Evolutionary conservation across 2,797 vertebrate species (phyloP), one percentile per base, ranked within the genome.

Genomic region (Oryzias dopingdopingensis): DNA sequence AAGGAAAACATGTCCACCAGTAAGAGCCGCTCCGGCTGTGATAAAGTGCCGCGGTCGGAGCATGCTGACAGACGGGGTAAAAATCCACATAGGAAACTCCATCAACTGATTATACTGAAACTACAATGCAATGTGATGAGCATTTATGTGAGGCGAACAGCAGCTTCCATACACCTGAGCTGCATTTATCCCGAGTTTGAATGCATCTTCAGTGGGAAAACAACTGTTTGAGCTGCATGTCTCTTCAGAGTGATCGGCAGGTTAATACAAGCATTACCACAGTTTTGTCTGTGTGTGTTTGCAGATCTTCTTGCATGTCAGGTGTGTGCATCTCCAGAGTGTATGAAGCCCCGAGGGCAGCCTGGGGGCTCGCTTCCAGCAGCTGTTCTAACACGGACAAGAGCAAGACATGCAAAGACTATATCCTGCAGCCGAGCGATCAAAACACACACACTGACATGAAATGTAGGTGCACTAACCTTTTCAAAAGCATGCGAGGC

Each of bases 81-180:
- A 90, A 88, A 89, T 90, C 86, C 65, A 60, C 56, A 80, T 78
- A 88, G 90, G 88, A 88, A 92, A 90, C 83, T 86, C 90, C 90
- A 91, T 88, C 90, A 90, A 89, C 87, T 94, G 93, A 95, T 95
- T 94, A 94, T 87, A 88, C 86, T 76, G 76, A 89, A 90, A 86
- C 81, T 89, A 90, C 90, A 83, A 91, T 92, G 89, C 90, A 83
- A 92, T 81, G 90, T 92, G 92, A 94, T 93, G 92, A 92, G 88
- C 91, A 91, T 93, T 93, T 92, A 92, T 91, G 91, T 92, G 82
- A 89, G 86, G 84, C 88, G 93, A 94, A 94, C 92, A 92, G 91
- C 90, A 85, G 91, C 91, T 89, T 90, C 92, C 92, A 87, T 78
- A 63, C 61, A 70, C 64, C 62, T 72, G 52, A 60, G 62, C 72